Evolutionary conservation across 2,797 vertebrate genomes (phyloP).

Genomic region (Simalia tracyae): DNA sequence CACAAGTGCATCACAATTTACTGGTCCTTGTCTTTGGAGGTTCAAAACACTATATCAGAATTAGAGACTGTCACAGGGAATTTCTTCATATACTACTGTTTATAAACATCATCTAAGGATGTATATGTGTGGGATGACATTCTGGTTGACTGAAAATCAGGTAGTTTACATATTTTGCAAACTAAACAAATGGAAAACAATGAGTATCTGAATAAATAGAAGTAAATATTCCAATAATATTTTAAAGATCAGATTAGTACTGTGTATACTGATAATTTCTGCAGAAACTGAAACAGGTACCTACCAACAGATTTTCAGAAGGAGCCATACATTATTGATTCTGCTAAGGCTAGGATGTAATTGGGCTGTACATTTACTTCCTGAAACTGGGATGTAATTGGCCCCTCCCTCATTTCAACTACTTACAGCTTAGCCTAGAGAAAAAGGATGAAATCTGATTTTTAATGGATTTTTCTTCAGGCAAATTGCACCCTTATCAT

Average conservation of each 20-base stretch:
- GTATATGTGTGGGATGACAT: not conserved
- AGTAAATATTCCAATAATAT: not conserved
- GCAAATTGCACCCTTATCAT: slow-evolving; percentile 16
- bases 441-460: slow-evolving; percentile 13
- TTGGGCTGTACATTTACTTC: not conserved
- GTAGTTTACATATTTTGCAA: not conserved
- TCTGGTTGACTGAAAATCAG: not conserved
- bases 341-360: slow-evolving; percentile 5
- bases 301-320: not conserved
- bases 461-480: slow-evolving; percentile 31
- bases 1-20: slow-evolving; percentile 1
- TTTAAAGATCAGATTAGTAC: not conserved
- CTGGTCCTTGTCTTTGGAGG: slow-evolving; percentile 9
- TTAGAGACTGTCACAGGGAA: not conserved
- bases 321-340: not conserved
- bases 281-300: not conserved
- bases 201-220: not conserved
- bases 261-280: not conserved
- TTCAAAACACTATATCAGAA: slow-evolving; percentile 18
- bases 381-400: not conserved
- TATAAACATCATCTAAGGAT: not conserved
- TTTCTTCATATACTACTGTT: slow-evolving; percentile 3
- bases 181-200: not conserved
- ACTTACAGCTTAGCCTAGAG: not conserved
- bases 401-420: not conserved